Base-by-base conservation (phyloP, 1,140 invertebrate species). In the Papilio xuthus region DNA sequence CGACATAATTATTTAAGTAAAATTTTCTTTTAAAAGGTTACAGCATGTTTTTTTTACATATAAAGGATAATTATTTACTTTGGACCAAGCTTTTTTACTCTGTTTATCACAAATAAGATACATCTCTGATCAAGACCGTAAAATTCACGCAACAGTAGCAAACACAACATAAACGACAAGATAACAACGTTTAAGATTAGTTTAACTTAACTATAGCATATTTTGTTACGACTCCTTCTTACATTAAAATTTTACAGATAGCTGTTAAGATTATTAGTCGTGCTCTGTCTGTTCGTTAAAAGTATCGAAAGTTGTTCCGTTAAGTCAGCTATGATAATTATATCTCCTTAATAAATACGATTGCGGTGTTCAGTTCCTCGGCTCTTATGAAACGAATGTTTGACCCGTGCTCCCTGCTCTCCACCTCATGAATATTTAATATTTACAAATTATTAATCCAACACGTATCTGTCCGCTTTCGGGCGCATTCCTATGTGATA, bases 371-470 rank as follows among this genome's bases (percentile, higher is more conserved):
- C 83, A 86, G 85, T 87, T 88, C 84, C 85, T 81, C 74, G 82
- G 83, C 84, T 86, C 84, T 85, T 89, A 86, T 85, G 85, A 90
- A 90, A 87, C 84, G 87, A 86, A 88, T 86, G 84, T 87, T 88
- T 90, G 89, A 89, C 90, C 88, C 87, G 85, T 89, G 87, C 87
- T 86, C 84, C 80, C 83, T 78, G 53, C 72, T 26, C 50, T 15
- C 2, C 13, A 15, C 15, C 88, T 93, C 89, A 92, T 93, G 90
- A 92, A 93, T 92, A 93, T 92, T 89, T 91, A 92, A 92, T 92
- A 92, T 92, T 93, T 89, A 92, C 90, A 93, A 92, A 92, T 92
- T 93, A 92, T 92, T 91, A 91, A 90, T 92, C 89, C 89, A 89
- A 91, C 89, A 87, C 85, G 88, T 86, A 89, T 91, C 85, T 84